Conservation (phyloP, 1,140 invertebrate species). For the Dryas iulia region DNA sequence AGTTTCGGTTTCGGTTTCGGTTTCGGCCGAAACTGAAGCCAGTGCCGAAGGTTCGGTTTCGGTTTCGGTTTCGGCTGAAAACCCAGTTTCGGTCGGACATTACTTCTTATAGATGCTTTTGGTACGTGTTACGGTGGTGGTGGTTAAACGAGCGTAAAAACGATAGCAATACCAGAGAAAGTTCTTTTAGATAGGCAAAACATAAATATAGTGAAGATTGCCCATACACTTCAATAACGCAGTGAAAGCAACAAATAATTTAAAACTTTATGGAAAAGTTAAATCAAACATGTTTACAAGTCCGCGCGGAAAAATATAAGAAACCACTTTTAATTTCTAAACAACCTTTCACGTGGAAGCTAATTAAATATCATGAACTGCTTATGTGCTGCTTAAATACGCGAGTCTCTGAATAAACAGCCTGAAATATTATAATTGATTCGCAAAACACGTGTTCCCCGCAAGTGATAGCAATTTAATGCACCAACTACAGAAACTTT, state of each 20-base stretch:
- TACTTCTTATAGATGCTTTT: too few species aligned
- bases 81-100: too few species aligned
- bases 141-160: too few species aligned
- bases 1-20: too few species aligned
- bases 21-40: too few species aligned
- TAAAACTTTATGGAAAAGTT: background rate
- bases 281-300: background rate
- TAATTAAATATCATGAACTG: slow-evolving; percentile 29
- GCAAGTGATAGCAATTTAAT: slow-evolving; percentile 48
- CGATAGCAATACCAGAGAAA: too few species aligned
- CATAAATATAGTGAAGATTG: too few species aligned
- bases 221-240: too few species aligned
- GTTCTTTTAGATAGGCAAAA: too few species aligned
- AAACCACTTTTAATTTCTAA: slow-evolving; percentile 22
- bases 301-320: background rate
- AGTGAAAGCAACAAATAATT: background rate
- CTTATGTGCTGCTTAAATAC: slow-evolving; percentile 9
- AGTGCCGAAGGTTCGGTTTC: too few species aligned
- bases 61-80: too few species aligned
- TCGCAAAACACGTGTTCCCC: slow-evolving; percentile 42
- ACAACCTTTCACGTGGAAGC: slow-evolving; percentile 10
- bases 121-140: too few species aligned
- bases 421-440: slow-evolving; percentile 43
- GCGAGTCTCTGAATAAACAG: slow-evolving; percentile 6
- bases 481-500: slow-evolving; percentile 32